Evolutionary conservation across 1,140 invertebrate genomes (phyloP), one percentile per base, ranked within the genome.

Genomic region (Doryteuthis pealeii): DNA sequence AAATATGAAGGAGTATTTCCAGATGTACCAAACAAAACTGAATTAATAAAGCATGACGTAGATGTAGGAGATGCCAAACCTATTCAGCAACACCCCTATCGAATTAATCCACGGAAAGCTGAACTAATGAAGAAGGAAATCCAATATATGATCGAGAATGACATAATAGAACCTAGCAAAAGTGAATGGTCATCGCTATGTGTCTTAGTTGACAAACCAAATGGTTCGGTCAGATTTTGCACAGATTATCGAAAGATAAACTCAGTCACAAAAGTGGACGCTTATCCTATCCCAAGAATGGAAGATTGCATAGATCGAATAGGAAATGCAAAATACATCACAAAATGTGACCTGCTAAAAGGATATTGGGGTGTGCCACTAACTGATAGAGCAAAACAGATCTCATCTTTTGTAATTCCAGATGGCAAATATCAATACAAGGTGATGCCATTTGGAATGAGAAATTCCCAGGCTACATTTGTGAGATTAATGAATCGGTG

Each of bases 401-500:
- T 80, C 18, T 76, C 73, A n/a, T 65, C 80, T 43, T 77, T 81
- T 75, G 72, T n/a, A 1, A 78, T 74, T 4, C 45, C 82, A 65
- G 22, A 79, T 67, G 87, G 87, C 14, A 74, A 84, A 22, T 88
- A 77, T 67, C 77, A 87, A 71, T 90, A 89, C 74, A 77, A 71
- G 3, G 73, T 84, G 1, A 82, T 90, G 83, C 85, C 86, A n/a
- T 90, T 90, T 78, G 89, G 89, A 35, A 77, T 90, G 35, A 78
- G 79, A 43, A 89, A 89, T 77, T 79, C 84, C 22, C 83, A 85
- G 8, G 79, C 82, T 10, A 83, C 84, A 3, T 91, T 90, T 76
- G 88, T 90, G 79, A 69, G 89, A 18, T 85, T 88, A 22, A 88
- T 91, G 40, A 82, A 89, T 76, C 65, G 80, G 15, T 81, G 90